Percentiles rank a stretch among this genome's conserved stretches.
Conservation (phyloP, 2,888 invertebrate species). For the Oconnorella tubifera region DNA sequence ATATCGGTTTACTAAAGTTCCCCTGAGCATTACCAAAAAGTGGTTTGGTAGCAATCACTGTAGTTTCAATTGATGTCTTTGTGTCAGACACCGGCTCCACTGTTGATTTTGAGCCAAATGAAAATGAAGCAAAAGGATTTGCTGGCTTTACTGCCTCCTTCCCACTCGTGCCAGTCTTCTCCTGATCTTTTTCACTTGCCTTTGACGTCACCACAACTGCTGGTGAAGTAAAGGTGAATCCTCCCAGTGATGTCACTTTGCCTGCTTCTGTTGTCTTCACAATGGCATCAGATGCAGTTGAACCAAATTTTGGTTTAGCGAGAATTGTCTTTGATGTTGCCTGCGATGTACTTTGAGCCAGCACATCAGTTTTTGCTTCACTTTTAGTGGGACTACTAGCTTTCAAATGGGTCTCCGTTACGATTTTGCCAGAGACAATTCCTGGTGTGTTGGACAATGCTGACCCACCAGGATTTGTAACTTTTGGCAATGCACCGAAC, state of each 20-base stretch:
- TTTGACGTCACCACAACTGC: constrained; percentile 43
- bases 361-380: background rate
- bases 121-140: constrained; percentile 47
- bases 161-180: background rate
- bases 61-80: background rate
- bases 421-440: too few species aligned
- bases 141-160: constrained; percentile 27
- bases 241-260: constrained; percentile 15
- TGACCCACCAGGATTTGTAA: too few species aligned
- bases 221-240: constrained; percentile 19
- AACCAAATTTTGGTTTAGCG: background rate
- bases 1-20: too few species aligned
- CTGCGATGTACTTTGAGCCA: background rate
- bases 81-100: background rate
- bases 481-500: too few species aligned
- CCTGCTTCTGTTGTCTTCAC: background rate
- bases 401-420: background rate
- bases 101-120: constrained; percentile 22
- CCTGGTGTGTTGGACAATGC: too few species aligned
- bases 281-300: background rate
- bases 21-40: too few species aligned
- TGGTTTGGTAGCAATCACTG: too few species aligned
- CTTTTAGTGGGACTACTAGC: background rate
- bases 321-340: background rate
- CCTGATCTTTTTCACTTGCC: constrained; percentile 41